Evolutionary conservation across 2,113 vertebrate species (phyloP), one percentile per base, ranked within the genome.

Genomic region (Megaptera novaeangliae): DNA sequence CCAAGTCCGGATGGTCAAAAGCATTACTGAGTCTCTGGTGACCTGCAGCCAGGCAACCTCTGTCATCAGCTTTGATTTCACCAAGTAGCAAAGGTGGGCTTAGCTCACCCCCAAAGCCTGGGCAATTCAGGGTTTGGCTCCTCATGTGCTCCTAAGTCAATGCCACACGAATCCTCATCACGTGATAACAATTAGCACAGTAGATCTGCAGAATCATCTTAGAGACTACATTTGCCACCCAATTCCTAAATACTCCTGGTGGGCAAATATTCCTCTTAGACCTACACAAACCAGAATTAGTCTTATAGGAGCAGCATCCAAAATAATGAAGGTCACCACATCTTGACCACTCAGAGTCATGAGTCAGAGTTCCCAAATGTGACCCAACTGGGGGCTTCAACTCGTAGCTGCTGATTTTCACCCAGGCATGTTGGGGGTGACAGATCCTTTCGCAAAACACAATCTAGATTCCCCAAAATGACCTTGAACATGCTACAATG

Each of bases 91-190:
- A 13, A 52, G 57, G 20, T 3, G 4, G 15, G 55, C 44, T 52
- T 0, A 29, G 55, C 18, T 69, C 11, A 41, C 18, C 14, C 31
- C 36, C 20, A 55, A 68, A 89, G 72, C n/a, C 61, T 11, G 27
- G 41, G 55, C 2, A 8, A 34, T 21, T 55, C 74, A 15, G 12
- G 63, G 7, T 18, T 20, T 61, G 49, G 41, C 46, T 5, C 55
- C 15, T 52, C 17, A 2, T 3, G 20, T 11, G 23, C 4, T 88
- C 64, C 34, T 12, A 34, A 12, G 41, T 74, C 77, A 36, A 0
- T 0, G 3, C 5, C 39, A 39, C 6, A 5, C 0, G 29, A 36
- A 21, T 0, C 3, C 31, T 74, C n/a, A 68, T 21, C 46, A 5
- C 0, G 29, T n/a, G 52, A 52, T 34, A 14, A 27, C 13, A 29